Base-by-base conservation (phyloP, 2,888 invertebrate species). In the Drosophila meridionalis region DNA sequence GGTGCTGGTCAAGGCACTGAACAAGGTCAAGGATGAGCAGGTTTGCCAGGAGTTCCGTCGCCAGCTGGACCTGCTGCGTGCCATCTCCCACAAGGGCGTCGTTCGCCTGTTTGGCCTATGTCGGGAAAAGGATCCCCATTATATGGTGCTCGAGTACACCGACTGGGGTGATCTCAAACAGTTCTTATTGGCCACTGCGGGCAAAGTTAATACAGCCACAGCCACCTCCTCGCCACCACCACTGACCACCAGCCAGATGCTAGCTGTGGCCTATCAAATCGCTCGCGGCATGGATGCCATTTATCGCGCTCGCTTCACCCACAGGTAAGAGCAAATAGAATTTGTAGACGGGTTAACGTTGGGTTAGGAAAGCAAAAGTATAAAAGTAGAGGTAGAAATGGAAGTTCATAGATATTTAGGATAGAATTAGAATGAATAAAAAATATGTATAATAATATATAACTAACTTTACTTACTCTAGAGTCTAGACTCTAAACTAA, bases 91-190 rank as follows among this genome's bases (percentile, higher is more conserved):
- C 92, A 96, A 96, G 76, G 96, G 97, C 89, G 95, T 99, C 1
- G 96, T 95, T 0, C 95, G 96, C 45, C 93, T 98, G 52, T 94
- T 97, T 60, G 98, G 98, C 0, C 93, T 98, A 9, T 98, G 98
- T 91, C 95, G 96, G 53, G 97, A 97, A 60, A 94, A 95, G 4
- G 97, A 98, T 81, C 98, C 98, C 0, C 97, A 98, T 91, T 97
- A 96, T 89, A 95, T 98, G 95, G 95, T 99, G 30, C 93, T 98
- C 14, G 98, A 99, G 90, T 97, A 98, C 91, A 98, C 98, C 4
- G 98, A 99, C 92, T 98, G 98, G 98, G 98, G 98, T 7, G 98
- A 98, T 92, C 94, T 99, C 60, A 98, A 98, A 88, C 98, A 97
- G 94, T 98, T 96, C 94, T 94, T 97, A 30, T 93, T 96, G 60